Evolutionary conservation across 2,113 vertebrate genomes (phyloP), one percentile per base, ranked within the genome.

Genomic region (Atlantisia rogersi): DNA sequence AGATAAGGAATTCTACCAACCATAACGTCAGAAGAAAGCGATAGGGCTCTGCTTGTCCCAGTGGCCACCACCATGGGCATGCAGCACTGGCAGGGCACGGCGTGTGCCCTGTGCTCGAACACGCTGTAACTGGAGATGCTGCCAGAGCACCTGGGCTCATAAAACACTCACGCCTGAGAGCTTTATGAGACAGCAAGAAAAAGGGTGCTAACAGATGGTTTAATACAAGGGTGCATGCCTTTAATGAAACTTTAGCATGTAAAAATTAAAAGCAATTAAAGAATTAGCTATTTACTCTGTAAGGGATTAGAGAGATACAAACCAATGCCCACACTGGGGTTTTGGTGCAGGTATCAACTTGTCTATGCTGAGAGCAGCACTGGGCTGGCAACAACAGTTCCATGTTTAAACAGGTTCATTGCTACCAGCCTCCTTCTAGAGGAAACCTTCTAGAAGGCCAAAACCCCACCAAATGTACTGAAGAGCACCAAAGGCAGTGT

Each of bases 261-360:
- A 82, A 85, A 94, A 94, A 77, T 82, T 58, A 79, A 85, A 82
- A 64, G 67, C 75, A 70, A 80, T 88, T 90, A 87, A 79, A 42
- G 67, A 88, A 50, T 62, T 52, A 86, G 81, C 40, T 12, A 42
- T 63, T 85, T 71, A n/a, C 48, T 48, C 58, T 4, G 39, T 11
- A 59, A 76, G 67, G 35, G 58, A 74, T 82, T 39, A 65, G 67
- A 5, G 67, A 42, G 83, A 68, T 19, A 69, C 80, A 89, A 93
- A 62, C 48, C 77, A n/a, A 16, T 76, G 88, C 65, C 55, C 10
- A 2, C 74, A 15, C 65, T 11, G 46, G 77, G 67, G 12, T 85
- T 81, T 83, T 0, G 1, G 76, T 4, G 20, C 76, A 2, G 4
- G 64, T 6, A 10, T 21, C 39, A 68, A 52, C 93, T 25, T n/a